phyloP scores from a whole-genome alignment of 2,797 vertebrate genomes.

The Lacerta viridis region DNA sequence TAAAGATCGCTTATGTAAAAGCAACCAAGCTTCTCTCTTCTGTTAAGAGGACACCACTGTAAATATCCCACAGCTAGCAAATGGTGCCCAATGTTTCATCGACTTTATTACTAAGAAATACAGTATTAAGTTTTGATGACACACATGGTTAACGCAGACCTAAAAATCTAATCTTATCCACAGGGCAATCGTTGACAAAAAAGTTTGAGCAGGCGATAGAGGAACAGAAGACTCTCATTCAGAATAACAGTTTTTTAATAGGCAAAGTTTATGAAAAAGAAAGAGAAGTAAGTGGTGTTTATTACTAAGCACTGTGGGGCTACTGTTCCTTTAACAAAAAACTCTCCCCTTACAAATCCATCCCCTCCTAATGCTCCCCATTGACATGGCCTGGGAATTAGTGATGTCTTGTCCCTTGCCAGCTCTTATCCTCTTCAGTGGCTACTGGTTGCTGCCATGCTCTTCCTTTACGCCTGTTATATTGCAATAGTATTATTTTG shows the following conservation, averaged over 20 bases:
- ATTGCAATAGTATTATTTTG: neutral
- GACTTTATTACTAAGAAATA: too few relatives aligned
- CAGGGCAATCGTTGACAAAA: slow-evolving; percentile 68
- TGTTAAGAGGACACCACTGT: neutral
- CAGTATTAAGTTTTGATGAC: too few relatives aligned
- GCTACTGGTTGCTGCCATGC: neutral
- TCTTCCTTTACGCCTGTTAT: neutral
- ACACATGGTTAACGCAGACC: neutral
- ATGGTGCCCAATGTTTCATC: neutral
- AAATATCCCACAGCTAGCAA: neutral
- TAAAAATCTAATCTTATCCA: slow-evolving; percentile 18
- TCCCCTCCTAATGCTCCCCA: neutral
- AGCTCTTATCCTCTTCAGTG: neutral
- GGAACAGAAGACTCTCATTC: slow-evolving; percentile 61
- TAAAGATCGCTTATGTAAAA: neutral
- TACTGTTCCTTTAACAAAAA: neutral
- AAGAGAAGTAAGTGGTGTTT: slow-evolving; percentile 66
- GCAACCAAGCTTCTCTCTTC: neutral
- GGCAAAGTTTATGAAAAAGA: slow-evolving; percentile 52
- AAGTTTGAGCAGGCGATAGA: slow-evolving; percentile 67
- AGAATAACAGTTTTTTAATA: slow-evolving; percentile 25
- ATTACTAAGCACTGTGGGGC: neutral
- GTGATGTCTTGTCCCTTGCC: too few relatives aligned
- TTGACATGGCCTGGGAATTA: neutral
- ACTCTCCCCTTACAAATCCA: neutral